Percentiles rank a stretch among this genome's conserved stretches.
Evolutionary conservation across 2,888 invertebrate genomes (phyloP).

Genomic region (Alloplasta piceator): DNA sequence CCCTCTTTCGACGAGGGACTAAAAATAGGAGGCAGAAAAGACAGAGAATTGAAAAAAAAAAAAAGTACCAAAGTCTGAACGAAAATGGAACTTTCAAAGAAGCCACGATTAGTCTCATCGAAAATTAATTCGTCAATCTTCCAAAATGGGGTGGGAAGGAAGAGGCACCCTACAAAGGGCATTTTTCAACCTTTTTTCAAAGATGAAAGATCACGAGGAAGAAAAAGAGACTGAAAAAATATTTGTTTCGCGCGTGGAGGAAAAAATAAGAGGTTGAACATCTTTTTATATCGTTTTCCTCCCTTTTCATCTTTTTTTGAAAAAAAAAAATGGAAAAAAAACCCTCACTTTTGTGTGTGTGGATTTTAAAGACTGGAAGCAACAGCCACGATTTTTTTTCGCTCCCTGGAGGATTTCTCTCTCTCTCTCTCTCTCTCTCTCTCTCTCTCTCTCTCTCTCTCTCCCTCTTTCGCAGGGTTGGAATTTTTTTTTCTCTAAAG

Average conservation of each 20-base stretch:
- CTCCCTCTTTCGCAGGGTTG: too few relatives aligned
- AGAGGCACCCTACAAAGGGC: too few relatives aligned
- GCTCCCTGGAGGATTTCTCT: background rate
- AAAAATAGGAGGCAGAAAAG: too few relatives aligned
- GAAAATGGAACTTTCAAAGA: background rate
- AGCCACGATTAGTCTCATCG: slow-evolving; percentile 44
- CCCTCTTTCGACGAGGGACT: slow-evolving; percentile 3
- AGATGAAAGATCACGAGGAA: background rate
- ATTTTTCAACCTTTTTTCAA: too few relatives aligned
- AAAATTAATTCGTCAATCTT: slow-evolving; percentile 60
- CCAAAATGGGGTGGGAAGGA: slow-evolving; percentile 4
- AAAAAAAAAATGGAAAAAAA: background rate
- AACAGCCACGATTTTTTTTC: slow-evolving; percentile 3
- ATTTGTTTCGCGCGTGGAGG: too few relatives aligned
- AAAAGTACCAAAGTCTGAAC: slow-evolving; percentile 17
- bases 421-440: slow-evolving; percentile 22
- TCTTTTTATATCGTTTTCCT: slow-evolving; percentile 31
- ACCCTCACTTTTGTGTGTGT: background rate
- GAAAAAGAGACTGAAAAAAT: slow-evolving; percentile 8
- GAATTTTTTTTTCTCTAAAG: too few relatives aligned
- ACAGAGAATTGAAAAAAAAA: background rate
- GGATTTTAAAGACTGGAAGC: slow-evolving; percentile 13
- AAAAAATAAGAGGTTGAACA: slow-evolving; percentile 8
- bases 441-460: slow-evolving; percentile 19
- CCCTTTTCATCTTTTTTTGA: slow-evolving; percentile 41